These are phyloP conservation scores for Panopea generosa DNA, from an alignment of 2,888 invertebrate species.

Conservation along the genomic window DNA sequence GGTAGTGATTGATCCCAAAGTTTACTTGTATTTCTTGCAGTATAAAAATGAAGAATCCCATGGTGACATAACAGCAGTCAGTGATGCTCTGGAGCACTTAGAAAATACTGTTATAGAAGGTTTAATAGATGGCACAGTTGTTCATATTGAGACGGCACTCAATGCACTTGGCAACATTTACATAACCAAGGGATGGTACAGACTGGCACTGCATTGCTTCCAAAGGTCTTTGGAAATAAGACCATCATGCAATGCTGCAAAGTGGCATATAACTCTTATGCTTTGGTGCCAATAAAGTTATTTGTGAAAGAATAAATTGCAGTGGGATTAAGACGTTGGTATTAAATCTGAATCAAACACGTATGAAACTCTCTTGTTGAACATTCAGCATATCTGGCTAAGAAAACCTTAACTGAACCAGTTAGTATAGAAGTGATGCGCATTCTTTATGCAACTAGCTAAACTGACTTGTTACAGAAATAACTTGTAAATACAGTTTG, in stretches of 20 bases:
- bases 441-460: no score
- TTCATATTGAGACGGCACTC: slow-evolving; percentile 10
- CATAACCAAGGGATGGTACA: not conserved
- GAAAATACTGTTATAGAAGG: not conserved
- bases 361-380: no score
- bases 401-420: no score
- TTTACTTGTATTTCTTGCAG: slow-evolving; percentile 15
- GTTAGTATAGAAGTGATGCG: no score
- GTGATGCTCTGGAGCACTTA: not conserved
- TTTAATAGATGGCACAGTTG: not conserved
- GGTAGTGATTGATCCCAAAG: slow-evolving; percentile 18
- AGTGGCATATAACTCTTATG: not conserved
- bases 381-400: no score
- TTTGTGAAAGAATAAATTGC: no score
- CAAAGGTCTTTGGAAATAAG: slow-evolving; percentile 1
- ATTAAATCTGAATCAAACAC: no score
- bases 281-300: no score
- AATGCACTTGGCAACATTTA: slow-evolving; percentile 16
- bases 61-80: not conserved
- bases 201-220: slow-evolving; percentile 7
- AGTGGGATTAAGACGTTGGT: no score
- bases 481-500: no score
- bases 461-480: no score
- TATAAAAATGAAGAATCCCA: not conserved
- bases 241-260: slow-evolving; percentile 6